These are phyloP conservation scores for Rhombomys opimus DNA, from an alignment of 2,113 vertebrate genomes.

Conservation along the genomic window DNA sequence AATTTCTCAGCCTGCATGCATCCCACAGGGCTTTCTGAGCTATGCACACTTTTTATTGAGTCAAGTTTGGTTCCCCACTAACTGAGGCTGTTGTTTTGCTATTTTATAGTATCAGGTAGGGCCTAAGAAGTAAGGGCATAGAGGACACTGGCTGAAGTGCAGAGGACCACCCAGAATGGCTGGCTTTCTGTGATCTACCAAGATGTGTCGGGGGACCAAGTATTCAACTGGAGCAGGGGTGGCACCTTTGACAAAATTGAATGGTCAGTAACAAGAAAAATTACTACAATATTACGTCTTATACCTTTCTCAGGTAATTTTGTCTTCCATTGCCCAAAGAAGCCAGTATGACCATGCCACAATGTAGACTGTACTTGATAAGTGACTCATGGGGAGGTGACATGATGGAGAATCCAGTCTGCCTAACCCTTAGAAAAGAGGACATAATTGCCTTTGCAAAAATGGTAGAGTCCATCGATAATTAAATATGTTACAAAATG, in stretches of 20 bases:
- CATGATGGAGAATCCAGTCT: neutral
- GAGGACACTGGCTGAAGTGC: too few species aligned
- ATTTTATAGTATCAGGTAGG: neutral
- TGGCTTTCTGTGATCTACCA: neutral
- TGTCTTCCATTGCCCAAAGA: neutral
- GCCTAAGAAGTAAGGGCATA: neutral
- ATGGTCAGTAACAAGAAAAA: neutral
- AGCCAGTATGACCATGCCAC: neutral
- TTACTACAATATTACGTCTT: neutral
- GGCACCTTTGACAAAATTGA: neutral
- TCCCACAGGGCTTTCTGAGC: neutral
- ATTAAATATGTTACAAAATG: neutral
- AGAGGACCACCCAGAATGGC: neutral
- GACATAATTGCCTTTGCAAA: neutral
- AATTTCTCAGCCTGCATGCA: neutral
- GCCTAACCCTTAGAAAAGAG: neutral
- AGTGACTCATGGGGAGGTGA: neutral
- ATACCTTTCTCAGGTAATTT: neutral
- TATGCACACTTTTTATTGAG: neutral
- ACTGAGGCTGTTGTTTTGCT: neutral
- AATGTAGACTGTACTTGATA: neutral
- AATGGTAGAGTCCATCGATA: neutral
- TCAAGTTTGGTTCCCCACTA: neutral
- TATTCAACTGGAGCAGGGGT: neutral
- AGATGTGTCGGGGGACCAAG: neutral